Conservation (phyloP, 2,888 invertebrate genomes). For the Formica aserva region DNA sequence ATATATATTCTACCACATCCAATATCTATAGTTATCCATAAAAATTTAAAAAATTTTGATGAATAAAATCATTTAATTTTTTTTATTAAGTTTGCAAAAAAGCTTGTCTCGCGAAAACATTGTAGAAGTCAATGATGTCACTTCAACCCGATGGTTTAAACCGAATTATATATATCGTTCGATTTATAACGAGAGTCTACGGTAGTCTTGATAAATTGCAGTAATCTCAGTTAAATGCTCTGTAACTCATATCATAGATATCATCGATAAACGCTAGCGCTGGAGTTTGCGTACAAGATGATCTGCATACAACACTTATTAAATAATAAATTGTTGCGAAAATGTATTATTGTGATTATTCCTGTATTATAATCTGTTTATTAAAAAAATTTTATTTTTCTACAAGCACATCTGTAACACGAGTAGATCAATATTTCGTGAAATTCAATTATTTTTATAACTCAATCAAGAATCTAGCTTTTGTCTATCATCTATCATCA, state of each 20-base stretch:
- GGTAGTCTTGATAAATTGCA: constrained; percentile 66
- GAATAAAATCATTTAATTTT: background rate
- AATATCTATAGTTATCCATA: background rate
- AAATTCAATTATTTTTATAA: background rate
- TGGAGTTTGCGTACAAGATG: constrained; percentile 29
- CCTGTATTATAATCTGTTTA: background rate
- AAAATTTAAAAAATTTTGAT: background rate
- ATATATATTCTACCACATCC: background rate
- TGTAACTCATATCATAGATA: constrained; percentile 68
- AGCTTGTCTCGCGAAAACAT: background rate
- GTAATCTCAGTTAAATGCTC: constrained; percentile 67
- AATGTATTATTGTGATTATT: background rate
- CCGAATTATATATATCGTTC: background rate
- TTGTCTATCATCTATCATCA: background rate
- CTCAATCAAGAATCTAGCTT: background rate
- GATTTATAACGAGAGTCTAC: constrained; percentile 53
- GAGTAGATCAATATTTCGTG: background rate
- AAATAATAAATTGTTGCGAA: background rate
- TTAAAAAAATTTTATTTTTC: background rate
- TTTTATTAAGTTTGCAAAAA: background rate
- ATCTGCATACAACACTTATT: constrained; percentile 25
- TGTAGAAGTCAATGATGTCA: constrained; percentile 4
- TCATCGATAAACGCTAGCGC: constrained; percentile 56
- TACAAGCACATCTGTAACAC: background rate
- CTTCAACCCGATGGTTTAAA: background rate